Evolutionary conservation across 2,113 vertebrate genomes (phyloP).

Genomic region (Hypomesus transpacificus): DNA sequence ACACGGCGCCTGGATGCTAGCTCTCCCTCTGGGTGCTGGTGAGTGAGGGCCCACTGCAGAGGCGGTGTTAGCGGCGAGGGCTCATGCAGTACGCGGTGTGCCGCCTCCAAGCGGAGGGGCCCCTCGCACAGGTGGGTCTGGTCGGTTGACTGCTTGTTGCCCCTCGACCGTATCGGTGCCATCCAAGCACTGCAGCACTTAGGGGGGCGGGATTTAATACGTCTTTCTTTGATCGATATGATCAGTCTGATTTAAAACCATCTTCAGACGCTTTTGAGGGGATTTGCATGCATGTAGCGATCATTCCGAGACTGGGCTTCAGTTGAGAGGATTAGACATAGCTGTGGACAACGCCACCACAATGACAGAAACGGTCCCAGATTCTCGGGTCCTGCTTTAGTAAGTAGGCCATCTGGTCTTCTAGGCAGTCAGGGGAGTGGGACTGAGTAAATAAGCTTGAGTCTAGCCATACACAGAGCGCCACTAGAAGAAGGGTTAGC

Average conservation of each 20-base stretch:
- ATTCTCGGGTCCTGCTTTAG: neutral
- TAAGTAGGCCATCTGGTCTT: neutral
- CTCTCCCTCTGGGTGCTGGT: constrained; percentile 5
- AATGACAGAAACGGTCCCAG: neutral
- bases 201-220: too few relatives aligned
- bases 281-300: too few relatives aligned
- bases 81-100: neutral
- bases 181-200: too few relatives aligned
- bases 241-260: too few relatives aligned
- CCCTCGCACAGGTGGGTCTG: neutral
- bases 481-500: neutral
- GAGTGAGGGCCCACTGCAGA: constrained; percentile 39
- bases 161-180: neutral
- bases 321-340: neutral
- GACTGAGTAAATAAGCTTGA: neutral
- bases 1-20: neutral
- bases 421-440: neutral
- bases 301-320: neutral
- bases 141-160: neutral
- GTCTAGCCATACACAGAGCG: neutral
- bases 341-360: neutral
- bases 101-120: neutral
- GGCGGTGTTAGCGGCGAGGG: constrained; percentile 17
- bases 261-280: too few relatives aligned
- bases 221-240: too few relatives aligned